Percentiles rank a stretch among this genome's conserved stretches.
Evolutionary conservation across 2,113 vertebrate species (phyloP).

Genomic region (Channa maculata): DNA sequence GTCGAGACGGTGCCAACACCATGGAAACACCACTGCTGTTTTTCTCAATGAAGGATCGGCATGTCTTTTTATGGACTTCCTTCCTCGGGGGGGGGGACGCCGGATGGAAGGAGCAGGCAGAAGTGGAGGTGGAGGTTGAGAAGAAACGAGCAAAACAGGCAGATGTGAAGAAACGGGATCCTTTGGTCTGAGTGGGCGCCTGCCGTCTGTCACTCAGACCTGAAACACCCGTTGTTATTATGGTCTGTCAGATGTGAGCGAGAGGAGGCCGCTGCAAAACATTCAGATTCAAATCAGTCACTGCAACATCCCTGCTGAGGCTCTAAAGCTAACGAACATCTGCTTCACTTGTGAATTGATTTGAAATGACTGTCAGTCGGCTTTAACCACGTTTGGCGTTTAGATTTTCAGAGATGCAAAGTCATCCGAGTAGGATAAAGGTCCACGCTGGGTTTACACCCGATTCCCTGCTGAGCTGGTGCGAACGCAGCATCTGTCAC

Average conservation of each 20-base stretch:
- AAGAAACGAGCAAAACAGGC: not conserved
- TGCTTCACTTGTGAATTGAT: too few relatives aligned
- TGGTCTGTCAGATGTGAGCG: conserved; percentile 29
- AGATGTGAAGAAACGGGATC: conserved; percentile 1
- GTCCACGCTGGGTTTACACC: too few relatives aligned
- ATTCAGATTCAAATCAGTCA: not conserved
- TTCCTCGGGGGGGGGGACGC: not conserved
- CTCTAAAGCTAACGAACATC: too few relatives aligned
- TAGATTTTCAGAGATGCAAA: too few relatives aligned
- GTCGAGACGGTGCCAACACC: not conserved
- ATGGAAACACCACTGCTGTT: conserved; percentile 3
- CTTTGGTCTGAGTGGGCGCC: conserved; percentile 43
- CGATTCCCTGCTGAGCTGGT: too few relatives aligned
- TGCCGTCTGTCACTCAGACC: conserved; percentile 10
- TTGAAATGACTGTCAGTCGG: too few relatives aligned
- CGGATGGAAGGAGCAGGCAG: not conserved
- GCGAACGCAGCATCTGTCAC: too few relatives aligned
- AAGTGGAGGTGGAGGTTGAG: not conserved
- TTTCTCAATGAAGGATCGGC: conserved; percentile 37
- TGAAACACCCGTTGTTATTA: conserved; percentile 53
- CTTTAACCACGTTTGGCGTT: too few relatives aligned
- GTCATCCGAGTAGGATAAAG: too few relatives aligned
- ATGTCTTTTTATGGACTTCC: conserved; percentile 55
- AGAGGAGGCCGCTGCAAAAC: conserved; percentile 16
- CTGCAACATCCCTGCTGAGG: too few relatives aligned